Conservation (phyloP, 2,797 vertebrate species). For the Parauchenoglanis ngamensis region DNA sequence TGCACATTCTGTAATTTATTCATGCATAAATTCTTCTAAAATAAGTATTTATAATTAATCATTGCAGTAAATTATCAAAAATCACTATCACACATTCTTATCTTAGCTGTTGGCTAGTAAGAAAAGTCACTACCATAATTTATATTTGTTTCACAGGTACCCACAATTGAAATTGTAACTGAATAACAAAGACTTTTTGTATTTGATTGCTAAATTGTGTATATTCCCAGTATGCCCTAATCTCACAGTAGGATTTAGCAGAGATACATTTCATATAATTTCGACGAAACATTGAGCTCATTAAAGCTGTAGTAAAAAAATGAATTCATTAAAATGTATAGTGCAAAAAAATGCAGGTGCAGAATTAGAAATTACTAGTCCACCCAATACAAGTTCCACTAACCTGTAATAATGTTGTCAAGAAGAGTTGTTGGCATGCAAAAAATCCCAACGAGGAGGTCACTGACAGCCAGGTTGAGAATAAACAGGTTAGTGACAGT, state of each 20-base stretch:
- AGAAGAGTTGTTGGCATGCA: conserved; percentile 93
- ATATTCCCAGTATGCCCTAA: not conserved
- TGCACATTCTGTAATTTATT: not conserved
- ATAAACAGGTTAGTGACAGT: conserved; percentile 89
- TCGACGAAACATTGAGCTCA: not conserved
- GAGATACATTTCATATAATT: not conserved
- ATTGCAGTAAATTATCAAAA: not conserved
- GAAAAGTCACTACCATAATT: not conserved
- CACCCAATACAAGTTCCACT: conserved; percentile 30
- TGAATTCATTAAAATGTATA: not conserved
- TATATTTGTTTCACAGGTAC: not conserved
- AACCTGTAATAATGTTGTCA: conserved; percentile 93
- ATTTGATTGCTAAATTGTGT: not conserved
- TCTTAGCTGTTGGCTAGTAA: not conserved
- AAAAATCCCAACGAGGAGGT: conserved; percentile 92
- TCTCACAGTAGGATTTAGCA: not conserved
- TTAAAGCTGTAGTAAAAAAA: not conserved
- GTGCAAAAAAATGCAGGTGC: not conserved
- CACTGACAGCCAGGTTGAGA: conserved; percentile 82
- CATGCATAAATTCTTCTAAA: not conserved
- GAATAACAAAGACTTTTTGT: not conserved
- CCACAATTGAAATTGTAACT: not conserved
- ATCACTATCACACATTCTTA: not conserved
- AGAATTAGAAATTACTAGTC: not conserved
- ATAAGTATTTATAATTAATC: not conserved